Evolutionary conservation across 2,797 vertebrate genomes (phyloP), one percentile per base, ranked within the genome.

Genomic region (Pampus argenteus): DNA sequence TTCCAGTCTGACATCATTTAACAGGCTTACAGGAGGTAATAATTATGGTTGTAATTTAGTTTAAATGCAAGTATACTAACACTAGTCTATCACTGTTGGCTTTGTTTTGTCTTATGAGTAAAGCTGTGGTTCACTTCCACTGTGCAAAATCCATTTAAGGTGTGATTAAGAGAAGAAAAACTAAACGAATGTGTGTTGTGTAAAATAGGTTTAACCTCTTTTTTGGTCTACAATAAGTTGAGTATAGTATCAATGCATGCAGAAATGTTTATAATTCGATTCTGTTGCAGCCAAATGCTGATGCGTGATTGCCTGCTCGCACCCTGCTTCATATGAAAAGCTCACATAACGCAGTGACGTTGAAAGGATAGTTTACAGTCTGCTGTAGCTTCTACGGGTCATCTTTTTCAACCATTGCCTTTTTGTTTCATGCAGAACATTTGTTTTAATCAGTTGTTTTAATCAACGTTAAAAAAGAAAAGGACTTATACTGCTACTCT

Each of bases 91-190:
- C 42, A 47, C 29, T 59, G 51, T 68, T 78, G 49, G 50, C 66
- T 79, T 74, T 65, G 47, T 57, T 75, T 74, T 71, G 31, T 7
- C 8, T 22, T 74, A 60, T 76, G 76, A 68, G 60, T 58, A 23
- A 47, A 38, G 51, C 50, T 47, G 65, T 76, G 54, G 55, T n/a
- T n/a, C 28, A 56, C 38, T 71, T 56, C 67, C 18, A 69, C 10
- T 69, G 20, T 40, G 54, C 6, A 3, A 34, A 77, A 76, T 80
- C 60, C 20, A 9, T 76, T 59, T 40, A 25, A 18, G 62, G 57
- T 40, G 9, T 51, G 20, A 6, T 29, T 29, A 1, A 28, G 40
- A 42, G 17, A 22, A 28, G 25, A 6, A 47, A 9, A 50, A 36
- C 26, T 8, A 47, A 51, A 51, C 23, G 9, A 49, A 11, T 42